These are phyloP conservation scores for Polyploca ridens DNA, from an alignment of 2,888 invertebrate genomes.

Conservation along the genomic window DNA sequence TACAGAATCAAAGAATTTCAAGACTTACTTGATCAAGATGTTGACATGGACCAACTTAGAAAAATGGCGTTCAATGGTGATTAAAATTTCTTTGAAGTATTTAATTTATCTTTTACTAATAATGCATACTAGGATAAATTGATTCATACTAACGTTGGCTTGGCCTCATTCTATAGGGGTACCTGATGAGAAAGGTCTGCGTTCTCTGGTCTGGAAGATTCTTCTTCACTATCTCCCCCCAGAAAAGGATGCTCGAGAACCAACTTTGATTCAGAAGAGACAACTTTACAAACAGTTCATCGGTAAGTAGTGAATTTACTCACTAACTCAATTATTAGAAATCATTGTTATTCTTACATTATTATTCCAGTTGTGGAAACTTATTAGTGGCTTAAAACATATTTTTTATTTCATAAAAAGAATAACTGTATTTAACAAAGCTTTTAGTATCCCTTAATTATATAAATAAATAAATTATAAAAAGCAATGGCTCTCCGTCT, in stretches of 20 bases:
- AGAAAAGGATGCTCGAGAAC: constrained; percentile 87
- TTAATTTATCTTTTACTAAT: background rate
- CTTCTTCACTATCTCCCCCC: constrained; percentile 93
- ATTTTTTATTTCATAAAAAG: too few relatives aligned
- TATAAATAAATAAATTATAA: too few relatives aligned
- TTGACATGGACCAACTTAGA: constrained; percentile 87
- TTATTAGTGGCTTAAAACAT: too few relatives aligned
- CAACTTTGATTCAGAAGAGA: constrained; percentile 89
- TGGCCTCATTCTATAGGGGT: constrained; percentile 85
- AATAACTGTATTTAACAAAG: too few relatives aligned
- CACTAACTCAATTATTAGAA: background rate
- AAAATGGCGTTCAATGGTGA: constrained; percentile 92
- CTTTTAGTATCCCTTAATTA: too few relatives aligned
- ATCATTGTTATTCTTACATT: background rate
- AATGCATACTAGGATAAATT: background rate
- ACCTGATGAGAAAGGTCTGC: constrained; percentile 93
- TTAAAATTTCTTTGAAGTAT: background rate
- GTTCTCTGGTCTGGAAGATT: constrained; percentile 95
- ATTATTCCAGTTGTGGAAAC: too few relatives aligned
- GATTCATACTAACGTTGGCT: constrained; percentile 7
- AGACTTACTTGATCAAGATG: constrained; percentile 87
- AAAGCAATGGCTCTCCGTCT: too few relatives aligned
- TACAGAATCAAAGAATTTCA: constrained; percentile 93
- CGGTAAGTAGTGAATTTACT: constrained; percentile 68
- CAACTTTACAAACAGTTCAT: constrained; percentile 92